Conservation (phyloP, 2,113 vertebrate species). For the Tichodroma muraria region DNA sequence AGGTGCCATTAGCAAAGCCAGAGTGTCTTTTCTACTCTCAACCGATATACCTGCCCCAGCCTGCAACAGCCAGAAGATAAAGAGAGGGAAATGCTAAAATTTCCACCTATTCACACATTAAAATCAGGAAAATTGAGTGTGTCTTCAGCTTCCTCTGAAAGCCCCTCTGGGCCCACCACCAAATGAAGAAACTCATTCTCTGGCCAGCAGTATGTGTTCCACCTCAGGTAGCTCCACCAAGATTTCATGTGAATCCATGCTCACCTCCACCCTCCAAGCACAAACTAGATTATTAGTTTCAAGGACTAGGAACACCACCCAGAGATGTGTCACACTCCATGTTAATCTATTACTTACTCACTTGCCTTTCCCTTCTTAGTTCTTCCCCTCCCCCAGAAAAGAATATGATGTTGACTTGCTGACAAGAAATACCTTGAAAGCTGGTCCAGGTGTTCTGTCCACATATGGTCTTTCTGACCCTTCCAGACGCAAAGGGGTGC, state of each 20-base stretch:
- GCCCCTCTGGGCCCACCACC: neutral
- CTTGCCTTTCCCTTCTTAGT: neutral
- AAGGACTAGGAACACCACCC: neutral
- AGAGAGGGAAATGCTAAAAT: neutral
- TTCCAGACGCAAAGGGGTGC: slow-evolving; percentile 89
- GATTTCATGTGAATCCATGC: neutral
- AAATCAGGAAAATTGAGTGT: rapidly evolving
- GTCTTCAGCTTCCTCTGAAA: neutral
- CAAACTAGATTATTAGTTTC: neutral
- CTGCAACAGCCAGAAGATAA: neutral
- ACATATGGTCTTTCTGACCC: slow-evolving; percentile 86
- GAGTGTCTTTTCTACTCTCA: neutral
- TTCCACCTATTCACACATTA: neutral
- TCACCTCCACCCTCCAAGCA: neutral
- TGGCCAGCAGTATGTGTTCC: neutral
- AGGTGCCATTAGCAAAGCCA: neutral
- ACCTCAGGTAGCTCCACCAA: neutral
- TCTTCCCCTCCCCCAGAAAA: neutral
- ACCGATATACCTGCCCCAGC: neutral
- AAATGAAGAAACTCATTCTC: neutral
- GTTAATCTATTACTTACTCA: neutral
- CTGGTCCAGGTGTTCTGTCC: slow-evolving; percentile 91
- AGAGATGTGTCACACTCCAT: neutral
- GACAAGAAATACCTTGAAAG: slow-evolving; percentile 85
- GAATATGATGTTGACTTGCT: neutral